Base-by-base conservation (phyloP, 2,888 invertebrate genomes). In the Cecidostiba fungosa region DNA sequence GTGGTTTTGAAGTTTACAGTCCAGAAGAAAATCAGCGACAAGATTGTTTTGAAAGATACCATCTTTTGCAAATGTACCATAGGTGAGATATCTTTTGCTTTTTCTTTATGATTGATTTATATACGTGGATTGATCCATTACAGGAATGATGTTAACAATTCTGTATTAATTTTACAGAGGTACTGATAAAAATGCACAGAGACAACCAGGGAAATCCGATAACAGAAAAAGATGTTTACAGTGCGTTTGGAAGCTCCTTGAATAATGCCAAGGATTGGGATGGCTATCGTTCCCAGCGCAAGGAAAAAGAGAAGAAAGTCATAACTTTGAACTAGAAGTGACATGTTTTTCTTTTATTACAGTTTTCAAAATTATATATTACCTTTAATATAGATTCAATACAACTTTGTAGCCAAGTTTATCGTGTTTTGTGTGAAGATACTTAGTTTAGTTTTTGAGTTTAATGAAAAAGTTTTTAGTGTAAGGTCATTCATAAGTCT, bases 11-110 rank as follows among this genome's bases (percentile, higher is more conserved):
- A 73, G 36, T 77, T 85, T 26, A 85, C 82, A 0, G 77, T 77
- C 8, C 81, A 85, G 39, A 85, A 85, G 39, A 77, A 78, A 82
- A 82, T 82, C 3, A 32, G 47, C 2, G 85, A 85, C 23, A 85
- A 85, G 14, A 77, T 85, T 23, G 82, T 82, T 23, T 82, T 82
- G 29, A 82, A 85, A 54, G 77, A 85, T n/a, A 82, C 82, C 4
- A 12, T 36, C 12, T 82, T 85, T 82, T 82, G 54, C 39, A 85
- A 82, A n/a, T 82, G 77, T 73, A 50, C n/a, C 29, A 62, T 78
- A 82, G 85, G 85, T 85, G 74, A 77, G 23, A 50, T 69, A 0
- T 16, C n/a, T 23, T 26, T 72, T 54, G 19, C 3, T 14, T 29
- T 26, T 2, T 14, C 3, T 14, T 29, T 26, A 0, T 14, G 8